Evolutionary conservation across 2,113 vertebrate species (phyloP), one percentile per base, ranked within the genome.

Genomic region (Regulus satrapa): DNA sequence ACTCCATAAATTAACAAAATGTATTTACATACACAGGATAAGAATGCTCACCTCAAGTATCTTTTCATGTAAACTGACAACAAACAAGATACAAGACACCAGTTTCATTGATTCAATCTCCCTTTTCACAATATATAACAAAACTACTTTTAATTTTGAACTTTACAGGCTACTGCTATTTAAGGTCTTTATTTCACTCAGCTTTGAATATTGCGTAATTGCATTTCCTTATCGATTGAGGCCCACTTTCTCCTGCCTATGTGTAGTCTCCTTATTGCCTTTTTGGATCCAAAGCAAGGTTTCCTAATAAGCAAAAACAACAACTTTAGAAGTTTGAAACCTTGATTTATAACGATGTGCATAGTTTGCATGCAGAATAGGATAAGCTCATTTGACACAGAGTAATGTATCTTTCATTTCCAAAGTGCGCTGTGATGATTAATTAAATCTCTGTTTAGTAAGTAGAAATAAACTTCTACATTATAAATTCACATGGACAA

Each of bases 261-360:
- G 29, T 73, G 67, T 43, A 81, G 73, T 71, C 54, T 93, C 69
- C 63, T 90, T 96, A 96, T 95, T 97, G 94, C 89, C 61, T 94
- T 97, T 97, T 93, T 97, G 75, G 59, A 94, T 74, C 67, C 80
- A 68, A 94, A 92, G 61, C 85, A 93, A 95, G 68, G 46, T 90
- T 97, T 97, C 77, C 92, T 88, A 93, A 95, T 62, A 95, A 96
- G 92, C 75, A 95, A 95, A 93, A 92, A 56, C 52, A 96, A 92
- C 73, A 91, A 88, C 75, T 96, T 88, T 9, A 59, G 72, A 95
- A 88, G 43, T 86, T 74, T 90, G 80, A 95, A 51, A 54, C 7
- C 31, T 62, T 84, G 63, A 97, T 86, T 96, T 97, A 94, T 86
- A 85, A 79, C 0, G 0, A 58, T 28, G 18, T 36, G 12, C 36